These are phyloP conservation scores for Limosa lapponica DNA, from an alignment of 2,797 vertebrate species.

Conservation along the genomic window DNA sequence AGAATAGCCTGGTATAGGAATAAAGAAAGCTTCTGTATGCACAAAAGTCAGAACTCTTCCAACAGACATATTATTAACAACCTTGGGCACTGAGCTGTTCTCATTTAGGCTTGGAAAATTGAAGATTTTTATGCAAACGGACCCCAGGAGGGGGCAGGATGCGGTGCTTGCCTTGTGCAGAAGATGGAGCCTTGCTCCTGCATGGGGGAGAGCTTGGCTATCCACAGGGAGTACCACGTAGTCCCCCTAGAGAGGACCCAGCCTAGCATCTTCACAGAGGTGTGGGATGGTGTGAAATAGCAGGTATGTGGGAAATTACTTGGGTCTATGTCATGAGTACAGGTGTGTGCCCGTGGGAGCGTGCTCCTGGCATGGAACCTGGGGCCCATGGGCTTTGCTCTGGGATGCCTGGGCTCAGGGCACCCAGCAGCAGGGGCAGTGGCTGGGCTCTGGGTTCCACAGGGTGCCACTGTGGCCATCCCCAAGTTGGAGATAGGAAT, in stretches of 20 bases:
- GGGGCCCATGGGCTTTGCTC: neutral
- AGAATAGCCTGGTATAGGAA: constrained; percentile 1
- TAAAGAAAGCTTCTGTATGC: neutral
- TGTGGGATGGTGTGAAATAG: neutral
- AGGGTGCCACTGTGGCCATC: too few species aligned
- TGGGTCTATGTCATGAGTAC: fast-evolving
- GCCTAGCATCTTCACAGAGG: neutral
- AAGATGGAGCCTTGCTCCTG: neutral
- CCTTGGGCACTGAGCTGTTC: neutral
- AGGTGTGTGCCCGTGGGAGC: too few species aligned
- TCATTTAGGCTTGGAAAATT: neutral
- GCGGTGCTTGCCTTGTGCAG: neutral
- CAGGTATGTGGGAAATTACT: too few species aligned
- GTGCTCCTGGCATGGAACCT: neutral
- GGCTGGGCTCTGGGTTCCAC: neutral
- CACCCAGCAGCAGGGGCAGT: neutral
- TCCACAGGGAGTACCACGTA: fast-evolving
- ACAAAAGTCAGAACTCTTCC: neutral
- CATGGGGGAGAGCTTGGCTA: fast-evolving
- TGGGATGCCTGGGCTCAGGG: neutral
- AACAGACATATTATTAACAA: neutral
- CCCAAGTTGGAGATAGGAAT: neutral
- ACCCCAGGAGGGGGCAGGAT: neutral
- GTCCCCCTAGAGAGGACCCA: neutral
- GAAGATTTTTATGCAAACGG: neutral